Evolutionary conservation across 2,113 vertebrate species (phyloP), one percentile per base, ranked within the genome.

Genomic region (Haplochromis burtoni): DNA sequence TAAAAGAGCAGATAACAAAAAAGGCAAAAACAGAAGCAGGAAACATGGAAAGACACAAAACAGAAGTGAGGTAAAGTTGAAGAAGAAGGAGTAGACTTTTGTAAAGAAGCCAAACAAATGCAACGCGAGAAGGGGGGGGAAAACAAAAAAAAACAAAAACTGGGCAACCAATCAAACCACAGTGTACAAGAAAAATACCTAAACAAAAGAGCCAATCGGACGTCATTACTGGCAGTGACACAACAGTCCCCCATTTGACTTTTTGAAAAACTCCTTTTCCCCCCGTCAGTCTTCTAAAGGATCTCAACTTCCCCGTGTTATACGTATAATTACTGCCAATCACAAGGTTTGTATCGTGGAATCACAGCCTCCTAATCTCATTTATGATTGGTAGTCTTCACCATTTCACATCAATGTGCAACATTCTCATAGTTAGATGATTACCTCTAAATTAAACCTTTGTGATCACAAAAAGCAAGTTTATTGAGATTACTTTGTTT

Each of bases 51-150:
- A 4, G 6, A 7, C 7, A 13, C 5, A 26, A 71, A 71, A 24
- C 1, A 47, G 71, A 76, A 47, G 42, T 76, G 3, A 82, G 45
- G 38, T 24, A 10, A 24, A 24, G 82, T 3, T 24, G 47, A 42
- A 83, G 73, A 40, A 66, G 68, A 2, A 35, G 17, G 38, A 42
- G 12, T 6, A 24, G 35, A 92, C 73, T 61, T 59, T 79, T 89
- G 53, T 80, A 88, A 7, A 88, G 83, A 78, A 88, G 51, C 61
- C 17, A 45, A 73, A 45, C 40, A 61, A 45, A 71, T 40, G 35
- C 61, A n/a, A 66, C 0, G 11, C 2, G 0, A 35, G 31, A 66
- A 63, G 61, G 1, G 16, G 26, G 0, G 0, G 10, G 0, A 5
- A 11, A 40, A 5, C 1, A 10, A 5, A 26, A 26, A 19, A 35